A percentile compares a stretch with the other conserved stretches of the same genome.
Evolutionary conservation across 2,113 vertebrate genomes (phyloP).

Genomic region (Rhinoptilus africanus): DNA sequence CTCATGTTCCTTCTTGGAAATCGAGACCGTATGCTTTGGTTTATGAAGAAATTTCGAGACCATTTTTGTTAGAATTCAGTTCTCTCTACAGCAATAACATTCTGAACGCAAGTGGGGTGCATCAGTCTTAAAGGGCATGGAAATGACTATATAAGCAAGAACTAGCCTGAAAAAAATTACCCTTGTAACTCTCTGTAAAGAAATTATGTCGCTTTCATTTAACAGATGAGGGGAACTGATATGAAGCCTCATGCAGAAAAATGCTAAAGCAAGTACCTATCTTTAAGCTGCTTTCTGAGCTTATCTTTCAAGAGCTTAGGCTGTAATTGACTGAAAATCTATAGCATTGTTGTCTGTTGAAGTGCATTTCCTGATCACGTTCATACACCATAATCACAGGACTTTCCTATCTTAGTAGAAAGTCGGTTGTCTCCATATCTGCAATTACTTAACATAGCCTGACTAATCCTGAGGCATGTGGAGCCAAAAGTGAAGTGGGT

Average conservation of each 20-base stretch:
- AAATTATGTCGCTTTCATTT: neutral
- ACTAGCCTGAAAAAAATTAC: neutral
- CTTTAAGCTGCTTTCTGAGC: neutral
- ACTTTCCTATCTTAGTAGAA: neutral
- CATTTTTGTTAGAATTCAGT: neutral
- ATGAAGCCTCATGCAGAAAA: neutral
- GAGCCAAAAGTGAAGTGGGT: neutral
- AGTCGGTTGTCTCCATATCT: neutral
- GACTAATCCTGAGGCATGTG: neutral
- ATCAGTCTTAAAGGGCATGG: neutral
- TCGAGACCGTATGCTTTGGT: neutral
- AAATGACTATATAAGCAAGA: neutral
- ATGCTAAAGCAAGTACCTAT: neutral
- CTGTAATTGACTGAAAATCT: conserved; percentile 23
- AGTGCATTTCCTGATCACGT: neutral
- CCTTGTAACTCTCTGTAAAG: neutral
- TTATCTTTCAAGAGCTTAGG: conserved; percentile 9
- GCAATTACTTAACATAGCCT: neutral
- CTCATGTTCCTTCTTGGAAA: neutral
- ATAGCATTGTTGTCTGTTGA: neutral
- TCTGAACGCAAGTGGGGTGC: neutral
- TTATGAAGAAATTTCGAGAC: neutral
- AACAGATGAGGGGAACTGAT: neutral
- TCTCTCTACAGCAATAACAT: neutral
- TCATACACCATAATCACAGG: neutral